Evolutionary conservation across 2,797 vertebrate genomes (phyloP), one percentile per base, ranked within the genome.

Genomic region (Macrochelys suwanniensis): DNA sequence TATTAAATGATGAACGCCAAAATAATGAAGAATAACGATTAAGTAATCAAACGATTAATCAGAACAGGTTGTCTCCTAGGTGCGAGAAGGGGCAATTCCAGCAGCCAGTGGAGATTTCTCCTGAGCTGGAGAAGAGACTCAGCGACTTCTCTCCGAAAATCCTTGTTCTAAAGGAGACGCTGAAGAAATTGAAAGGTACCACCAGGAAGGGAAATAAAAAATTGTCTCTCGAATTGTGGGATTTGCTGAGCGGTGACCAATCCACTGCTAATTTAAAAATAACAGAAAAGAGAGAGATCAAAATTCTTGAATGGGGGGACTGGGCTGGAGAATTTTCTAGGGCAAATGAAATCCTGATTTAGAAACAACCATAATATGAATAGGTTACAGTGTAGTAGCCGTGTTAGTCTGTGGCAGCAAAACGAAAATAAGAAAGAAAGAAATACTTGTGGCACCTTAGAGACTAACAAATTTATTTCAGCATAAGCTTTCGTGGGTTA

Each of bases 171-270:
- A 86, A 89, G 50, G 57, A 89, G 68, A 93, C 83, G 1, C 45
- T 93, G 53, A 68, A 57, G 47, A 86, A 51, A 82, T 89, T 89
- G 74, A 87, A 82, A 89, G 91, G 91, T 93, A 86, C 8, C 1
- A 54, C 5, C 7, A 8, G 31, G 71, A 42, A 45, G 37, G 37
- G 37, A 25, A 13, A 25, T 37, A 12, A 17, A 65, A 65, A 61
- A 6, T 33, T 71, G 65, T 71, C n/a, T 71, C 21, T 25, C 5
- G 21, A 45, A 74, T 23, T 45, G 23, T 11, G 23, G 71, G 23
- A 74, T 21, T 37, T 21, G 68, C n/a, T 21, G 68, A 71, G 37
- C 3, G 3, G 5, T 25, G 37, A 45, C 37, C 11, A 26, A 26
- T 25, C 42, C 25, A 6, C n/a, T 71, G 37, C n/a, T 71, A 37